Conservation (phyloP, 2,113 vertebrate genomes). For the Vombatus ursinus region DNA sequence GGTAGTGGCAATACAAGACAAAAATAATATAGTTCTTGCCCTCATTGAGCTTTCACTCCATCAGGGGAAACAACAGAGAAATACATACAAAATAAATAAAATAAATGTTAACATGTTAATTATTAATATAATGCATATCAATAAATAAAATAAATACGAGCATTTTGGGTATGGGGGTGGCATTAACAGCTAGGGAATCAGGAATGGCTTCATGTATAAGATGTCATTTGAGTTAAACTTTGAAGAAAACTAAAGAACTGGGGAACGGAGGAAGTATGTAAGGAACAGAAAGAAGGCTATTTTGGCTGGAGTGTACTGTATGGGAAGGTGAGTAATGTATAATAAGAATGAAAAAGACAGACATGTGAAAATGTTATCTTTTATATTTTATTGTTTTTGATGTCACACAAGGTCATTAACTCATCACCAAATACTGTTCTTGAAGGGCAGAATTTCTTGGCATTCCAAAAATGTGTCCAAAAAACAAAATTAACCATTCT, state of each 20-base stretch:
- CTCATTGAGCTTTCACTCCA: background rate
- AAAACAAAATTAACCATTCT: background rate
- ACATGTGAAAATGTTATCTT: background rate
- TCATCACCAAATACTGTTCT: background rate
- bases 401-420: background rate
- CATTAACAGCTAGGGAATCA: too few species aligned
- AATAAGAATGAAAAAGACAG: background rate
- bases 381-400: background rate
- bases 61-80: background rate
- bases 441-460: background rate
- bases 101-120: background rate
- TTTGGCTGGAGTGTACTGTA: background rate
- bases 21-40: too few species aligned
- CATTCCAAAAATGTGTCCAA: background rate
- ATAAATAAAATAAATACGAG: background rate
- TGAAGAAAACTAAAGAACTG: background rate
- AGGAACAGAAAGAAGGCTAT: background rate
- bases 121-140: background rate
- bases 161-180: background rate
- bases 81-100: background rate
- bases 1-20: background rate
- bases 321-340: background rate
- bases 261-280: background rate
- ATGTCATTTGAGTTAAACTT: background rate
- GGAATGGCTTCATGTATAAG: background rate